Percentiles rank a stretch among this genome's conserved stretches.
Conservation (phyloP, 2,113 vertebrate species). For the Lethenteron reissneri region DNA sequence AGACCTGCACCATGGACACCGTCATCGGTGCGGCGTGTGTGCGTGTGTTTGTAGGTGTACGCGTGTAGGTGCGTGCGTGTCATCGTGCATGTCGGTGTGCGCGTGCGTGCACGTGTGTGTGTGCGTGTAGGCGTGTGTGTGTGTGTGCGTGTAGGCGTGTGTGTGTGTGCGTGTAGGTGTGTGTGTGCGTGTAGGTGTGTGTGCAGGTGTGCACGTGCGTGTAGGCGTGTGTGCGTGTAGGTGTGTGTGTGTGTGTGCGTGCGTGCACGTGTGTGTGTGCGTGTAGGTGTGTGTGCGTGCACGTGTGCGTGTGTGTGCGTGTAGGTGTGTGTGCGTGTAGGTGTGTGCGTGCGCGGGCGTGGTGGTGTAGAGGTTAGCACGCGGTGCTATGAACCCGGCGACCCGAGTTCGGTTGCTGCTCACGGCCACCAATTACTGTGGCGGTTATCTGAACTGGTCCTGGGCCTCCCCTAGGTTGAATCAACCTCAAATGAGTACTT, state of each 20-base stretch:
- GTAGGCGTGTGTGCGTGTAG: background rate
- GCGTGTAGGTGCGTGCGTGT: background rate
- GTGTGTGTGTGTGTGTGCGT: background rate
- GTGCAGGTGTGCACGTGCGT: no score
- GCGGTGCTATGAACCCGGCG: no score
- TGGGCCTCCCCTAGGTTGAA: no score
- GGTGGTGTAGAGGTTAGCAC: no score
- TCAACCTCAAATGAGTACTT: no score
- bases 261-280: background rate
- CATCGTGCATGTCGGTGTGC: background rate
- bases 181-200: no score
- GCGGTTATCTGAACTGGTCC: no score
- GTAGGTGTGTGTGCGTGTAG: background rate
- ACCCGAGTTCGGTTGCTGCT: no score
- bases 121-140: background rate
- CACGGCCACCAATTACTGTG: no score
- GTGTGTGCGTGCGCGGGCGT: no score
- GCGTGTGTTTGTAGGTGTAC: background rate
- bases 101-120: background rate
- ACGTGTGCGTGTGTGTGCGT: background rate
- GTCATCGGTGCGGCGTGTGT: slow-evolving; percentile 45
- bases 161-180: background rate
- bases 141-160: background rate
- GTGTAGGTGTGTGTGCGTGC: background rate
- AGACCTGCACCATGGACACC: slow-evolving; percentile 84